Base-by-base conservation (phyloP, 2,113 vertebrate species). In the Peromyscus californicus region DNA sequence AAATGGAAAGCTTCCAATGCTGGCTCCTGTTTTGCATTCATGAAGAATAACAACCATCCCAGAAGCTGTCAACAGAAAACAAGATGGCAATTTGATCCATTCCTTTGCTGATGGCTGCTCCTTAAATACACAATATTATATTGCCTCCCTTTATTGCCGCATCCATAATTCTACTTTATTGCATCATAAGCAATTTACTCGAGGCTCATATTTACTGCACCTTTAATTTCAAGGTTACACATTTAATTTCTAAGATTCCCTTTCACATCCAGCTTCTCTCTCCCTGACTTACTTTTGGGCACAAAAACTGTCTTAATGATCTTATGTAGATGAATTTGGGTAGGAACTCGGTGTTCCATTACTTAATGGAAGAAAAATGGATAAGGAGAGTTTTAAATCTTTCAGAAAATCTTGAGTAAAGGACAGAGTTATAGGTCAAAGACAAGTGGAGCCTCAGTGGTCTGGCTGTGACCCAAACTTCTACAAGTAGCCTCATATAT, bases 1-100 rank as follows among this genome's bases (percentile, higher is more conserved):
- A 87, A 63, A 45, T 80, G 79, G 17, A 76, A 92, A 92, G 63
- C 3, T 78, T 72, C 67, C 57, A 63, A 57, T 97, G 74, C 76
- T 89, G 90, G 97, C 94, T 96, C 83, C 92, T 97, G 86, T 22
- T 97, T 97, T 7, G 78, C 94, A 98, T 98, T 91, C 95, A 93
- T 92, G 87, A 70, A 65, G 76, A 90, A 90, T 83, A 96, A 22
- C 75, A 92, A 84, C 92, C 93, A 92, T 90, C 90, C 94, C 85
- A 93, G 74, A 95, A 96, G 61, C 45, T 92, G 57, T 88, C 97
- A 98, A 42, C 57, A 51, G 93, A 87, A 95, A 96, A 92, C 94
- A 97, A 95, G 31, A 57, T 97, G 97, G 92, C 57, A 89, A 93
- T 94, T 93, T 92, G 92, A 95, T 89, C 93, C 96, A 93, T 96